Conservation (phyloP, 2,888 invertebrate genomes). For the Chalcosyrphus nemorum region DNA sequence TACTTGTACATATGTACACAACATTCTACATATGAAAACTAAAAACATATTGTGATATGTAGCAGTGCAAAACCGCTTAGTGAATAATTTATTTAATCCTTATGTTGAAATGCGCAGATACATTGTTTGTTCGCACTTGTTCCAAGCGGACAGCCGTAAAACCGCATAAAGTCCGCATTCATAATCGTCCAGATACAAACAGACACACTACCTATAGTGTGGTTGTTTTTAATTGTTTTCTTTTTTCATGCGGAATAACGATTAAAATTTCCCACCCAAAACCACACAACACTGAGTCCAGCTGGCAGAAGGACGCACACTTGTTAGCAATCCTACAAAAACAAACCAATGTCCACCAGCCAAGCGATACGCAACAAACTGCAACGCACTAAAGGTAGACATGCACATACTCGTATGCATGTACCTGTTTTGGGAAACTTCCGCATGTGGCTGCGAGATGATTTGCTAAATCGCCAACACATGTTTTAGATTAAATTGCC, state of each 20-base stretch:
- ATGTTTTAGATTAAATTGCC: slow-evolving; percentile 69
- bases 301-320: slow-evolving; percentile 20
- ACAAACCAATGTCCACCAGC: slow-evolving; percentile 33
- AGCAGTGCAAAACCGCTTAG: neutral
- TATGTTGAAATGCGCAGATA: neutral
- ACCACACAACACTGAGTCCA: slow-evolving; percentile 27
- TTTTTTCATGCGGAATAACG: slow-evolving; percentile 26
- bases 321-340: slow-evolving; percentile 36
- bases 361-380: slow-evolving; percentile 36
- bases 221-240: slow-evolving; percentile 31
- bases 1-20: no score
- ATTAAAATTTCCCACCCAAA: slow-evolving; percentile 33
- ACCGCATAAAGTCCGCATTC: slow-evolving; percentile 28
- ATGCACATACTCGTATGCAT: no score
- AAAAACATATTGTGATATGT: no score
- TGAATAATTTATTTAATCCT: neutral
- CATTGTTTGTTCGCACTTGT: neutral
- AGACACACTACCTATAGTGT: slow-evolving; percentile 1
- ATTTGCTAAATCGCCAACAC: slow-evolving; percentile 65
- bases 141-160: slow-evolving; percentile 30
- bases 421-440: slow-evolving; percentile 57
- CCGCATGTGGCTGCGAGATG: slow-evolving; percentile 38
- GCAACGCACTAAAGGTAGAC: slow-evolving; percentile 21
- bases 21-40: no score
- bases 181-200: slow-evolving; percentile 31